Evolutionary conservation across 2,888 invertebrate genomes (phyloP), one percentile per base, ranked within the genome.

Genomic region (Cephonodes hylas): DNA sequence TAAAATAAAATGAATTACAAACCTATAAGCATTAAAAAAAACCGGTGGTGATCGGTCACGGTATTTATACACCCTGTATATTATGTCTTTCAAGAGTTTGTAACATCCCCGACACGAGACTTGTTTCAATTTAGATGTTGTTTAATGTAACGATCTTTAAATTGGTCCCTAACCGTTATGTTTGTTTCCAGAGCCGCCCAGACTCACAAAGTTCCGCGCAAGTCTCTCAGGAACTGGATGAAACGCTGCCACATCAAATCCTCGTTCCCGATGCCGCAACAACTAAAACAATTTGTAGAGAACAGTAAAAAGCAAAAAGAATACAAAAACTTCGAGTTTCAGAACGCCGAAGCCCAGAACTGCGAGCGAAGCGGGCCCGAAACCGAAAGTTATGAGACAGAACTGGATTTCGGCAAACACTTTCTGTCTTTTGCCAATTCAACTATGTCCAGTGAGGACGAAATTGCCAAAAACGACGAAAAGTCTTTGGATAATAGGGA

Each of bases 221-320:
- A 94, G 62, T 94, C 94, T 0, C 84, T 94, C 0, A 87, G 94
- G 2, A 94, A 94, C 79, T 94, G 94, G 93, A 94, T 94, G 94
- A 94, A 94, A 68, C 83, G 94, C 0, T 93, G 93, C 76, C 93
- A 93, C 80, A 94, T 94, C 13, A 93, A 94, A 63, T 93, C 93
- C 0, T 93, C 93, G 0, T 93, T 93, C 79, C 93, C 93, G 0
- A 93, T 94, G 93, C 93, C 93, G 0, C 93, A 93, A 42, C 93
- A 94, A 64, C 74, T 94, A 0, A 93, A 93, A 62, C 93, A 93
- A 60, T 93, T 93, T 63, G 93, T 93, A 0, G 93, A 93, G 60
- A 93, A 93, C 72, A 92, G 91, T 79, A 91, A 90, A 64, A 89
- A 86, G 65, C 91, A 91, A 64, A 89, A 93, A 20, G 91, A 91